Percentiles rank a stretch among this genome's conserved stretches.
Evolutionary conservation across 2,888 invertebrate species (phyloP).

Genomic region (Julus scanicus): DNA sequence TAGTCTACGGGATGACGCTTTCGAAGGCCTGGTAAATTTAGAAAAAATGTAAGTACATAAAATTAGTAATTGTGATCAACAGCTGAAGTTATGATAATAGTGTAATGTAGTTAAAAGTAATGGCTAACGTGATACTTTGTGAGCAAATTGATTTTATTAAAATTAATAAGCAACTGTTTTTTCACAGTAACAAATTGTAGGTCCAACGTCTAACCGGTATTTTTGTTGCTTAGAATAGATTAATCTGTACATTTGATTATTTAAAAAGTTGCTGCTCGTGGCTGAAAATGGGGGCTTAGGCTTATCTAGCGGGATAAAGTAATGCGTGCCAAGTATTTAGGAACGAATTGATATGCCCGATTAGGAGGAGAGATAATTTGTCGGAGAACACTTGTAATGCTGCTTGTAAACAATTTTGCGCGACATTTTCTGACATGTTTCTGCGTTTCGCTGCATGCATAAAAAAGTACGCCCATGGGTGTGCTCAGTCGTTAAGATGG

Average conservation of each 20-base stretch:
- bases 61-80: neutral
- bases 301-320: neutral
- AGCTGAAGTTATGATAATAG: neutral
- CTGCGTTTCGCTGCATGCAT: constrained; percentile 29
- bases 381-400: constrained; percentile 24
- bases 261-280: neutral
- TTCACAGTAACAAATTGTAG: neutral
- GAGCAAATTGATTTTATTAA: constrained; percentile 12
- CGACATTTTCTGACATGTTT: constrained; percentile 39
- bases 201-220: neutral
- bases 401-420: constrained; percentile 24
- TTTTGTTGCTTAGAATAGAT: neutral
- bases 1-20: constrained; percentile 65
- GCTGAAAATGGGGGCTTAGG: neutral
- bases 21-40: constrained; percentile 62
- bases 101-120: too few species aligned
- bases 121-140: too few species aligned
- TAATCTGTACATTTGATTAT: neutral
- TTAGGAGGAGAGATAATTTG: neutral
- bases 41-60: constrained; percentile 63
- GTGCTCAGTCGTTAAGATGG: constrained; percentile 42
- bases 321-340: constrained; percentile 24
- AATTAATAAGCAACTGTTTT: constrained; percentile 6
- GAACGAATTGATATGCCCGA: constrained; percentile 24
- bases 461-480: constrained; percentile 41